A percentile compares a stretch with the other conserved stretches of the same genome.
These are phyloP conservation scores for Limnephilus marmoratus DNA, from an alignment of 2,888 invertebrate species.

Conservation along the genomic window DNA sequence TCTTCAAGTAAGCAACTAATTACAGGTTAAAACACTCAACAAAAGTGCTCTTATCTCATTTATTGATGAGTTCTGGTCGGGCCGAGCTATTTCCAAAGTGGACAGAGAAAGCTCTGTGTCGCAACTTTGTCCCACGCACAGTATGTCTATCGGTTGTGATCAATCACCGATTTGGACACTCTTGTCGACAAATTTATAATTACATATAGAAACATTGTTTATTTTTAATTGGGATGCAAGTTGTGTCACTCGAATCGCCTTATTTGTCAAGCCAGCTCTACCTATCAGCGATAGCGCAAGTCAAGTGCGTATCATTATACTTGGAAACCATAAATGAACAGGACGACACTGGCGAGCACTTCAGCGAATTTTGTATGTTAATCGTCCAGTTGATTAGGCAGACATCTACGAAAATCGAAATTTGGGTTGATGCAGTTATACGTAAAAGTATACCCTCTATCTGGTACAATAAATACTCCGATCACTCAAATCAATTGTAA, in stretches of 20 bases:
- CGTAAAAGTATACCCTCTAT: too few species aligned
- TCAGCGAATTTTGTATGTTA: neutral
- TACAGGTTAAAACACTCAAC: conserved; percentile 41
- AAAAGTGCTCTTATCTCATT: conserved; percentile 37
- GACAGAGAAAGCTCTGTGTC: conserved; percentile 49
- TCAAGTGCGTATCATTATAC: neutral
- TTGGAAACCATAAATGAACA: neutral
- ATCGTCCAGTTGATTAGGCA: too few species aligned
- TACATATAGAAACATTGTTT: neutral
- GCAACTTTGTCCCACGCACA: conserved; percentile 34
- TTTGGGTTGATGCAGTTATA: too few species aligned
- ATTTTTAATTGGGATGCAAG: conserved; percentile 26
- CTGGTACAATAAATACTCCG: too few species aligned
- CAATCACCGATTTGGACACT: conserved; percentile 10
- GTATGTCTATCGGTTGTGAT: conserved; percentile 20
- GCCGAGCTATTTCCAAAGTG: conserved; percentile 17
- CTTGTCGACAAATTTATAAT: conserved; percentile 42
- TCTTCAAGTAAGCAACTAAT: conserved; percentile 10
- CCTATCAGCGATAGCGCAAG: neutral
- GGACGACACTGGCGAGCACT: too few species aligned
- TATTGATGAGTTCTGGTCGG: conserved; percentile 40
- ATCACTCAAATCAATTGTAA: too few species aligned
- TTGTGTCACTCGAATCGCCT: neutral
- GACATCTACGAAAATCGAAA: too few species aligned
- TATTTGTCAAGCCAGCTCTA: neutral